These are phyloP conservation scores for Ricordea florida DNA, from an alignment of 92 coral and sea anemone genomes.

Conservation along the genomic window DNA sequence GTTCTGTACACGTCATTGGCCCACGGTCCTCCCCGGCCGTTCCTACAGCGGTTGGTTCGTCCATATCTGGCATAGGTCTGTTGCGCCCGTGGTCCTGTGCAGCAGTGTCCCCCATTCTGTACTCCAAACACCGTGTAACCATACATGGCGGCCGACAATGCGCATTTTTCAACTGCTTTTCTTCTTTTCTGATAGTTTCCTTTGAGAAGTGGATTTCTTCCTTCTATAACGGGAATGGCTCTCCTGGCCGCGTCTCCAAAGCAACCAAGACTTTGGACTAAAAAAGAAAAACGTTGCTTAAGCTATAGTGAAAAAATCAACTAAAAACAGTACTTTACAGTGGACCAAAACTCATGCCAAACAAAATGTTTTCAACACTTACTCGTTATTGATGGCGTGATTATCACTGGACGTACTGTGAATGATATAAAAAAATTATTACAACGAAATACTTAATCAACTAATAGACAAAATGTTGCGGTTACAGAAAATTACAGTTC, in stretches of 20 bases:
- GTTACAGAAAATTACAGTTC: background rate
- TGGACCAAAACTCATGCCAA: too few species aligned
- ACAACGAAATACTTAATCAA: background rate
- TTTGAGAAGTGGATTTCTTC: background rate
- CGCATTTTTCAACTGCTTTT: background rate
- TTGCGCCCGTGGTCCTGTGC: slow-evolving; percentile 21
- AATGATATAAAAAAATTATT: background rate
- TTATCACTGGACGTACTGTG: slow-evolving; percentile 11
- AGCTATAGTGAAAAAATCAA: too few species aligned
- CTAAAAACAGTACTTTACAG: too few species aligned
- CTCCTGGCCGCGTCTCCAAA: slow-evolving; percentile 45
- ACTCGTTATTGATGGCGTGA: slow-evolving; percentile 18
- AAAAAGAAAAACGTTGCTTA: too few species aligned
- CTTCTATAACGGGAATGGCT: slow-evolving; percentile 36
- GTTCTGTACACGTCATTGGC: slow-evolving; percentile 29
- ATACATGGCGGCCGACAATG: background rate
- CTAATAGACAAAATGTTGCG: background rate
- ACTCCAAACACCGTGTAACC: background rate
- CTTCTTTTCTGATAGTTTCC: slow-evolving; percentile 12
- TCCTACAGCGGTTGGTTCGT: slow-evolving; percentile 22
- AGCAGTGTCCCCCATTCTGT: slow-evolving; percentile 26
- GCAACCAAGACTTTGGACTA: slow-evolving; percentile 30
- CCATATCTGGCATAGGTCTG: slow-evolving; percentile 3
- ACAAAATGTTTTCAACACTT: too few species aligned
- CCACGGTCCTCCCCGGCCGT: slow-evolving; percentile 30